Percentiles rank a stretch among this genome's conserved stretches.
Evolutionary conservation across 2,888 invertebrate genomes (phyloP).

Genomic region (Invenusta paracnida): DNA sequence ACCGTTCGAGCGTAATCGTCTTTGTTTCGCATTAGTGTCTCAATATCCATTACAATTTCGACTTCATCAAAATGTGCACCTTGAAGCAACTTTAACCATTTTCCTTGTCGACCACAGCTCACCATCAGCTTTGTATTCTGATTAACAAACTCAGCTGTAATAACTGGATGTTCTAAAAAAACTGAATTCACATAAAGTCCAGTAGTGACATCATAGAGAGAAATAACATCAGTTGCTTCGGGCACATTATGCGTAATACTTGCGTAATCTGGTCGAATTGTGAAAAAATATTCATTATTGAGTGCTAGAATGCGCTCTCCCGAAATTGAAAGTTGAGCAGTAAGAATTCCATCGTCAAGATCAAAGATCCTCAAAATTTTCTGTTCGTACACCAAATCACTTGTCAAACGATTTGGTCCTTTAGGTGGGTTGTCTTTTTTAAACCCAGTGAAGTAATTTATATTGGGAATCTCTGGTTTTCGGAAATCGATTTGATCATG

Average conservation of each 20-base stretch:
- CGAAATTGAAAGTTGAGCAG: constrained; percentile 39
- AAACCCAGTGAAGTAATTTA: constrained; percentile 43
- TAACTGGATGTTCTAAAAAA: constrained; percentile 39
- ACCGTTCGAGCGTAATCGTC: constrained; percentile 41
- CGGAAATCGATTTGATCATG: constrained; percentile 36
- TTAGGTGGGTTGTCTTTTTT: constrained; percentile 11
- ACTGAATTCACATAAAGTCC: constrained; percentile 35
- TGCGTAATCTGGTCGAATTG: constrained; percentile 43
- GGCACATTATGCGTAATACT: constrained; percentile 38
- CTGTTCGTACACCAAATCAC: constrained; percentile 34
- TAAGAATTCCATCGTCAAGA: constrained; percentile 23
- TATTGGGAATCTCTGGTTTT: constrained; percentile 39
- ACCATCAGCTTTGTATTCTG: constrained; percentile 31
- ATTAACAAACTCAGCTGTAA: constrained; percentile 29
- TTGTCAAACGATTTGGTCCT: constrained; percentile 1
- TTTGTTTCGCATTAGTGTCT: constrained; percentile 34
- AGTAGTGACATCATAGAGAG: constrained; percentile 37
- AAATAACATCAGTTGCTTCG: constrained; percentile 42
- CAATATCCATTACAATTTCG: constrained; percentile 34
- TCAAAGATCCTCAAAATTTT: constrained; percentile 40
- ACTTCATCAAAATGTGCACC: constrained; percentile 36
- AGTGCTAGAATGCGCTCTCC: constrained; percentile 37
- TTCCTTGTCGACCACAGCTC: constrained; percentile 40
- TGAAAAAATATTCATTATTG: constrained; percentile 35
- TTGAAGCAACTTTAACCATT: constrained; percentile 35